Evolutionary conservation across 2,888 invertebrate species (phyloP).

Genomic region (Ctena decussata): DNA sequence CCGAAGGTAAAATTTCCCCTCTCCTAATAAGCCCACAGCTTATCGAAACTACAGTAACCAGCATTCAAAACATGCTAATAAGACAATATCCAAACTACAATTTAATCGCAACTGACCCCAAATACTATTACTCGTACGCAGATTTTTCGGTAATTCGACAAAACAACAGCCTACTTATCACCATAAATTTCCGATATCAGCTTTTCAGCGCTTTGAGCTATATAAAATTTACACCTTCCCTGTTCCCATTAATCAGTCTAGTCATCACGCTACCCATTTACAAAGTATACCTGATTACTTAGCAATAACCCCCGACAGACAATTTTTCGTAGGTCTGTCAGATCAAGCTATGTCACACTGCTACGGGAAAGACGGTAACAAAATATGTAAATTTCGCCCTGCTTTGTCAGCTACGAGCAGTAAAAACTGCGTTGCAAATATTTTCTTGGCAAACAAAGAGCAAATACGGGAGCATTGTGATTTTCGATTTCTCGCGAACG

Average conservation of each 20-base stretch:
- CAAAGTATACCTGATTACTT: neutral
- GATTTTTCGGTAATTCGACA: neutral
- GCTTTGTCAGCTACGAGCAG: neutral
- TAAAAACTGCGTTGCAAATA: neutral
- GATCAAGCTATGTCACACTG: neutral
- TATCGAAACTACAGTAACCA: neutral
- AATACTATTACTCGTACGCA: neutral
- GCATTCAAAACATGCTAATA: neutral
- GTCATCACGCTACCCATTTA: neutral
- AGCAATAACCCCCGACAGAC: neutral
- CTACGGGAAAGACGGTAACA: neutral
- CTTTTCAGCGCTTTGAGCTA: neutral
- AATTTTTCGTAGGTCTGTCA: neutral
- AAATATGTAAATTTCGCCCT: neutral
- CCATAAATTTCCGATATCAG: neutral
- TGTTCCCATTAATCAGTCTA: neutral
- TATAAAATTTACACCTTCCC: neutral
- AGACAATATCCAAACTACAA: neutral
- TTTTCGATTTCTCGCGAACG: neutral
- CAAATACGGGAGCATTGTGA: neutral
- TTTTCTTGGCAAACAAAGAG: neutral
- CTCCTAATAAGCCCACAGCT: neutral
- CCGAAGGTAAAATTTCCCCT: neutral
- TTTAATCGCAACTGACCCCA: neutral
- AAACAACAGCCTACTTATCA: neutral